Evolutionary conservation across 2,797 vertebrate genomes (phyloP).

Genomic region (Cirrhinus molitorella): DNA sequence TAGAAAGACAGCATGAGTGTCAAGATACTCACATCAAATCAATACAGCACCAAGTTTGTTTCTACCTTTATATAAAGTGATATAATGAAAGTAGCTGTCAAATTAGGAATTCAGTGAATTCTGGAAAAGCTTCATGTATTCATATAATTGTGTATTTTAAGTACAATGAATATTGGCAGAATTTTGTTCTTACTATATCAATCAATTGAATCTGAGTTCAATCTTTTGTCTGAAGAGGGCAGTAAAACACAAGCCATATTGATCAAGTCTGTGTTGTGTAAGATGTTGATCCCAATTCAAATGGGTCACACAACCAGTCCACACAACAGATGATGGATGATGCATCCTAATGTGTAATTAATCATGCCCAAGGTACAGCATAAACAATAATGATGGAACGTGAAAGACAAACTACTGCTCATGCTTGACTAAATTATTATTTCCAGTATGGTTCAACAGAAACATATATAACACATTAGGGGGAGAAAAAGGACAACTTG

Average conservation of each 20-base stretch:
- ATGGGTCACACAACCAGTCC: constrained; percentile 41
- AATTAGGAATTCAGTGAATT: not conserved
- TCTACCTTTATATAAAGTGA: not conserved
- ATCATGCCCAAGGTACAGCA: not conserved
- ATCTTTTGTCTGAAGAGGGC: constrained; percentile 41
- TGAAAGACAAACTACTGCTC: constrained; percentile 20
- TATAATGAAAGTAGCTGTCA: too few relatives aligned
- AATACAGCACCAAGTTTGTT: not conserved
- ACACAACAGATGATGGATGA: constrained; percentile 37
- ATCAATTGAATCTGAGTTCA: too few relatives aligned
- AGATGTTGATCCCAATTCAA: constrained; percentile 45
- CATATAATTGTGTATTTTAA: too few relatives aligned
- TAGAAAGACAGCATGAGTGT: constrained; percentile 22
- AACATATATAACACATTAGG: not conserved
- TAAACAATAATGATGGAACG: constrained; percentile 24
- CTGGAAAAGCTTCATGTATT: not conserved
- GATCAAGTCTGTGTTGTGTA: constrained; percentile 18
- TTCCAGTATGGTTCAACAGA: not conserved
- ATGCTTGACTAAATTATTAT: not conserved
- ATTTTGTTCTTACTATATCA: too few relatives aligned
- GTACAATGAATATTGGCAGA: too few relatives aligned
- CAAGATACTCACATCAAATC: not conserved
- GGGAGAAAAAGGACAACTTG: constrained; percentile 3
- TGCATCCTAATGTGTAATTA: constrained; percentile 30
- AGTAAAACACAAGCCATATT: constrained; percentile 31